Evolutionary conservation across 1,140 invertebrate species (phyloP), one percentile per base, ranked within the genome.

Genomic region (Leptopilina boulardi): DNA sequence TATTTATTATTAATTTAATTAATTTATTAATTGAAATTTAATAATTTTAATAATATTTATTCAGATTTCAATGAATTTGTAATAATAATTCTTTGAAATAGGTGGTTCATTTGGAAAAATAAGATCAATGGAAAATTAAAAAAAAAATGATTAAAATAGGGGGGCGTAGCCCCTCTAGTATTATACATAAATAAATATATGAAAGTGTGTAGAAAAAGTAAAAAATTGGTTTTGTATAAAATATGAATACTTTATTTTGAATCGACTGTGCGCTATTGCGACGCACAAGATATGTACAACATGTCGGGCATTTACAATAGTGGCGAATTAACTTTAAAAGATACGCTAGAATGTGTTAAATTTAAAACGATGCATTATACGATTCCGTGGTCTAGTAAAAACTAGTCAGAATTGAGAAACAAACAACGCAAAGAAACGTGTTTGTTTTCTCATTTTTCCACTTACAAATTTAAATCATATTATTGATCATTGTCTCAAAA

Each of bases 201-300:
- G n/a, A n/a, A n/a, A n/a, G n/a, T n/a, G n/a, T n/a, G n/a, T 51
- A 41, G 34, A 70, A 59, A 47, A 56, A 76, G n/a, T n/a, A 21
- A 30, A 74, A 66, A 44, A 15, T 71, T 66, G 13, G 59, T 70
- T 72, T 85, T 87, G 81, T 88, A 88, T 89, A 88, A 88, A 89
- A 89, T 86, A 88, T 80, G 78, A 88, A 86, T 88, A 88, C 85
- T 89, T 89, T 88, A 89, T 89, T 89, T 84, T 86, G 87, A 66
- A 66, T 66, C 56, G 56, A 26, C 26, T 66, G 21, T 26, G 81
- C 83, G 82, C 71, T 78, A 73, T 75, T 66, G 82, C 71, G 59
- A 79, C 80, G 80, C 86, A 81, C 81, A 78, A 82, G 75, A 83
- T 88, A 88, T 87, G 76, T 87, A 89, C 85, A 88, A 77, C 71